A percentile compares a stretch with the other conserved stretches of the same genome.
Conservation (phyloP, 2,797 vertebrate species). For the Scleropages formosus region DNA sequence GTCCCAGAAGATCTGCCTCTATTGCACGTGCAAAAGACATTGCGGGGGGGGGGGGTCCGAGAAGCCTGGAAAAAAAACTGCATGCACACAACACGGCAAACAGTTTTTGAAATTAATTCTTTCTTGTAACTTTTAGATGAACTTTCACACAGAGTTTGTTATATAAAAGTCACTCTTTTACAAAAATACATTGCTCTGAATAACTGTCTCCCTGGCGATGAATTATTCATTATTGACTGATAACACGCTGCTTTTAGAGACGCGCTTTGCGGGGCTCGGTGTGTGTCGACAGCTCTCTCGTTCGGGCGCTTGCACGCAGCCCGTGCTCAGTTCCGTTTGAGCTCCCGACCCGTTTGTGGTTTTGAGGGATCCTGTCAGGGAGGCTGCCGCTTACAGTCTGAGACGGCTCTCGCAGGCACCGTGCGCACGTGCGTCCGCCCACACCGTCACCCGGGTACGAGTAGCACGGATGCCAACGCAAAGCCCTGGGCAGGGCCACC, state of each 20-base stretch:
- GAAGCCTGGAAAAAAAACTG: background rate
- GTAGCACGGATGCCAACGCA: no score
- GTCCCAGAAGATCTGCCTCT: background rate
- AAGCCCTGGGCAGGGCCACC: background rate
- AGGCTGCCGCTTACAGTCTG: background rate
- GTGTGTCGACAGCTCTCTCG: background rate
- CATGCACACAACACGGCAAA: background rate
- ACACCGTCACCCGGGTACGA: no score
- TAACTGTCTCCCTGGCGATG: background rate
- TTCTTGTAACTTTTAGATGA: background rate
- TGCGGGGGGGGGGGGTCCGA: no score
- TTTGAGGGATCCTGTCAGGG: background rate
- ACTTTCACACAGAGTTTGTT: conserved; percentile 15
- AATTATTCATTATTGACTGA: conserved; percentile 20
- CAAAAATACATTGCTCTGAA: conserved; percentile 7
- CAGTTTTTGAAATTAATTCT: conserved; percentile 18
- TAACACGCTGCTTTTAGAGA: conserved; percentile 17
- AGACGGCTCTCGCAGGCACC: background rate
- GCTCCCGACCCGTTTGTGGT: background rate
- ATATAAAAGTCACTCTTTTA: conserved; percentile 22
- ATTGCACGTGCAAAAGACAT: background rate
- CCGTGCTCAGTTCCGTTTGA: background rate
- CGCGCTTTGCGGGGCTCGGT: background rate
- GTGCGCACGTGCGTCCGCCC: no score
- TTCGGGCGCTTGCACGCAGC: background rate